Evolutionary conservation across 2,888 invertebrate genomes (phyloP).

Genomic region (Stenodera caucasica): DNA sequence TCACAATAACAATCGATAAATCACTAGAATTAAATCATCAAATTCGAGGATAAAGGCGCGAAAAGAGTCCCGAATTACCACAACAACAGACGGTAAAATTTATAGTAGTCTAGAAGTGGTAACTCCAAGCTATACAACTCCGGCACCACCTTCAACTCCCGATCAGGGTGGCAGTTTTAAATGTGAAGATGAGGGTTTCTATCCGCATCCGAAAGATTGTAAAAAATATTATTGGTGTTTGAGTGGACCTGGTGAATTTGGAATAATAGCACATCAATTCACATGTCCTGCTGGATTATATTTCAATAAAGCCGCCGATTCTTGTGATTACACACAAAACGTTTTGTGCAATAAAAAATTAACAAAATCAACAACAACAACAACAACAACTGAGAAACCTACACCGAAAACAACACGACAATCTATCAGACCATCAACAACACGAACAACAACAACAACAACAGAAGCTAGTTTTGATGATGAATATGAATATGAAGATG

Average conservation of each 20-base stretch:
- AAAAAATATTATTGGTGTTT: constrained; percentile 95
- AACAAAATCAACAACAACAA: constrained; percentile 55
- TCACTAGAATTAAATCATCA: constrained; percentile 29
- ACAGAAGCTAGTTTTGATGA: constrained; percentile 52
- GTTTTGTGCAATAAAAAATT: constrained; percentile 75
- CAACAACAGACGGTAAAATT: constrained; percentile 58
- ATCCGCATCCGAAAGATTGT: constrained; percentile 87
- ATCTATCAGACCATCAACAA: constrained; percentile 54
- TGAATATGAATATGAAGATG: constrained; percentile 59
- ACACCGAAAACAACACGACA: constrained; percentile 57
- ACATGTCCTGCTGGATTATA: constrained; percentile 88
- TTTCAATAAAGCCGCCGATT: constrained; percentile 89
- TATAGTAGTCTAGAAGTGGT: constrained; percentile 53
- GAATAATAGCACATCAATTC: constrained; percentile 89
- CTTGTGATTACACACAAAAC: constrained; percentile 89
- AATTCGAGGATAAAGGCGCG: constrained; percentile 32
- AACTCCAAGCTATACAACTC: constrained; percentile 63
- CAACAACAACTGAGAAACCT: constrained; percentile 54
- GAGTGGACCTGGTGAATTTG: constrained; percentile 85
- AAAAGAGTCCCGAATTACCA: constrained; percentile 33
- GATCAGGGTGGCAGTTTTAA: constrained; percentile 90
- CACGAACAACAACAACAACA: constrained; percentile 52
- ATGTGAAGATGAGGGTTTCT: constrained; percentile 92
- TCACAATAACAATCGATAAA: not conserved
- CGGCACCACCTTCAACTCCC: constrained; percentile 86